Percentiles rank a stretch among this genome's conserved stretches.
These are phyloP conservation scores for Callyntrura sp. DNA, from an alignment of 2,888 invertebrate species.

Conservation along the genomic window DNA sequence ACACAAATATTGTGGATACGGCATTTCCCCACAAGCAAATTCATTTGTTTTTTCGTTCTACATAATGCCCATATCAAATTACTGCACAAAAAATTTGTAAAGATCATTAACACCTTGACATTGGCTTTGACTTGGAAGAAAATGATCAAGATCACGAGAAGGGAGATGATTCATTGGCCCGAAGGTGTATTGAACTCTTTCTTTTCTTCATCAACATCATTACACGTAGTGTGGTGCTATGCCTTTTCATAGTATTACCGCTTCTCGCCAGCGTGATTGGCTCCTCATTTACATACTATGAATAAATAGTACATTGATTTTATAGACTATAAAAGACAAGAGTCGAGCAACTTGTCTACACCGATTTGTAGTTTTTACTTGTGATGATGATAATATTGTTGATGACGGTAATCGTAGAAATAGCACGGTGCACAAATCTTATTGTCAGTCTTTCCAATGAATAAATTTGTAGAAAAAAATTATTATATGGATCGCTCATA, in stretches of 20 bases:
- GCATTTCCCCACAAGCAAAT: not conserved
- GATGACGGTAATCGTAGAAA: conserved; percentile 17
- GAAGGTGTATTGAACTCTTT: conserved; percentile 62
- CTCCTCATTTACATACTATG: conserved; percentile 35
- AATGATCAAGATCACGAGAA: conserved; percentile 12
- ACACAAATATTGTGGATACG: not conserved
- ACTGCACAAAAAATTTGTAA: not conserved
- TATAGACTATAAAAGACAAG: conserved; percentile 28
- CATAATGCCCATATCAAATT: not conserved
- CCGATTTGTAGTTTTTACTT: conserved; percentile 34
- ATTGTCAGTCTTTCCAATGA: conserved; percentile 54
- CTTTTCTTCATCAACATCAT: not conserved
- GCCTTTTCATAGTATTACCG: not conserved
- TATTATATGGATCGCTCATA: not conserved
- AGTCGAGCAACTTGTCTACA: conserved; percentile 42
- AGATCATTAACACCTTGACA: conserved; percentile 69
- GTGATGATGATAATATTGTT: conserved; percentile 8
- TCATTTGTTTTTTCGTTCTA: not conserved
- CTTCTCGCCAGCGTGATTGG: conserved; percentile 51
- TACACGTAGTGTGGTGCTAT: not conserved
- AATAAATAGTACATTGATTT: not conserved
- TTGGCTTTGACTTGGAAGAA: conserved; percentile 47
- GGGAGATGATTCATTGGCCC: conserved; percentile 30
- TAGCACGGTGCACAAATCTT: not conserved
- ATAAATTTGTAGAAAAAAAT: conserved; percentile 39